Percentiles rank a stretch among this genome's conserved stretches.
Conservation (phyloP, 2,888 invertebrate genomes). For the Tenthredo livida region DNA sequence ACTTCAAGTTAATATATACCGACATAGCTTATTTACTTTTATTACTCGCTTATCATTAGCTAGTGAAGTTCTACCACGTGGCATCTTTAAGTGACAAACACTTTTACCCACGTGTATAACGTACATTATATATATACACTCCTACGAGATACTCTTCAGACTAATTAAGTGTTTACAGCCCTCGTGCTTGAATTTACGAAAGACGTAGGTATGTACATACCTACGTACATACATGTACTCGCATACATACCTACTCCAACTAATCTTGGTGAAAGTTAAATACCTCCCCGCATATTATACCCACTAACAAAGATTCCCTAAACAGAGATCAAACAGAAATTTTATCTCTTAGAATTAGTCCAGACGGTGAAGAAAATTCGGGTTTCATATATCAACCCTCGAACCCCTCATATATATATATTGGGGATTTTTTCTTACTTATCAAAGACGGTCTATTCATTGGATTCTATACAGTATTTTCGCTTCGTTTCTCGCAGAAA, state of each 20-base stretch:
- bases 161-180: constrained; percentile 35
- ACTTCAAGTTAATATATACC: not conserved
- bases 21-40: not conserved
- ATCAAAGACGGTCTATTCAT: not conserved
- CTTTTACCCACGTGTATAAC: not conserved
- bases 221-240: not conserved
- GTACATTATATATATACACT: not conserved
- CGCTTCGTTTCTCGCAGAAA: not conserved
- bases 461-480: not conserved
- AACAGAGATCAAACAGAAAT: not conserved
- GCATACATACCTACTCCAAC: not conserved
- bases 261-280: constrained; percentile 5
- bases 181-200: constrained; percentile 24
- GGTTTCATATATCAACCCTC: not conserved
- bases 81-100: constrained; percentile 12
- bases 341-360: not conserved
- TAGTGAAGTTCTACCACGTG: not conserved
- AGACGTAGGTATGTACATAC: not conserved
- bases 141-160: constrained; percentile 15
- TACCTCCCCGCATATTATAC: not conserved
- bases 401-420: not conserved
- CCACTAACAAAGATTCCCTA: not conserved
- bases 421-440: not conserved
- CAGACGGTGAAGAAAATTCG: not conserved
- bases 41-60: not conserved